phyloP scores from a whole-genome alignment of 2,797 vertebrate species.

The Buceros bicornis region DNA sequence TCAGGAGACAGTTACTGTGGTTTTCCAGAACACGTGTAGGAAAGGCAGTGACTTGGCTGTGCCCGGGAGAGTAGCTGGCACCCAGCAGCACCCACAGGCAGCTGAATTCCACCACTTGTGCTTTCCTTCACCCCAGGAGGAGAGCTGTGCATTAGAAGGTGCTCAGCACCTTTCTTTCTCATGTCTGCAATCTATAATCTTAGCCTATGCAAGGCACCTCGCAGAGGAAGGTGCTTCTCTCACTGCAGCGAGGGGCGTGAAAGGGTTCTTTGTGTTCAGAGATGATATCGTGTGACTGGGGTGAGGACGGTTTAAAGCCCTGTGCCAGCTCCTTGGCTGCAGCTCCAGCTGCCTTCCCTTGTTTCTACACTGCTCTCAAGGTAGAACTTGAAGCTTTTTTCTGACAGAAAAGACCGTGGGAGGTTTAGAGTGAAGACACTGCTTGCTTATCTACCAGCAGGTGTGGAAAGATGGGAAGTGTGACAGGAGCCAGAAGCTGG shows the following conservation, averaged over 20 bases:
- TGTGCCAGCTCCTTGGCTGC: background rate
- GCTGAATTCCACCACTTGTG: background rate
- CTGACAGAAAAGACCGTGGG: background rate
- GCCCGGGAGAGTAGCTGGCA: background rate
- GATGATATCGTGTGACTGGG: background rate
- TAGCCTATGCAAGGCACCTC: background rate
- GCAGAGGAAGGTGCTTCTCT: background rate
- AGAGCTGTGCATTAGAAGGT: background rate
- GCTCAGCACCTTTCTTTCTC: background rate
- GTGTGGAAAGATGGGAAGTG: background rate
- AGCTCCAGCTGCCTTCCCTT: background rate
- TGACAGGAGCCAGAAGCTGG: background rate
- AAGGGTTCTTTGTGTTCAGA: background rate
- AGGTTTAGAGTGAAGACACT: background rate
- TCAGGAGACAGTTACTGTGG: background rate
- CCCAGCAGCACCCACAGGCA: background rate
- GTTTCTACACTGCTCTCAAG: background rate
- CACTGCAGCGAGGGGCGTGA: background rate
- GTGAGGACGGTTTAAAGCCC: background rate
- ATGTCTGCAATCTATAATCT: background rate
- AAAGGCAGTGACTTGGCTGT: background rate
- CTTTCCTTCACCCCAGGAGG: background rate
- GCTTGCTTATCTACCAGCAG: background rate
- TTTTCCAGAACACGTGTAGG: background rate
- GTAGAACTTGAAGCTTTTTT: background rate